phyloP scores from a whole-genome alignment of 2,888 invertebrate genomes.

The Apodemia duryi region DNA sequence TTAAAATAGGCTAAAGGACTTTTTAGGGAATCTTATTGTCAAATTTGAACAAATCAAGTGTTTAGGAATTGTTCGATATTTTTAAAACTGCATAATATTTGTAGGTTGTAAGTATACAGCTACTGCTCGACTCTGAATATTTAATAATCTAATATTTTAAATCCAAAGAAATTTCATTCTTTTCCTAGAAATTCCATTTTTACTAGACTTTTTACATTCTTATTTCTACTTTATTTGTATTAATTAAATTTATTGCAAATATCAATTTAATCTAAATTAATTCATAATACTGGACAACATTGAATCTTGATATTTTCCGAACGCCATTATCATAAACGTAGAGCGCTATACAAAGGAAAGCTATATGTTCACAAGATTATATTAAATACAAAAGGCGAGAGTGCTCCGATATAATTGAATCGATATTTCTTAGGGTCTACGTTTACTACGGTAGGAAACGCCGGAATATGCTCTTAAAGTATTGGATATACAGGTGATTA shows the following conservation, averaged over 20 bases:
- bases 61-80: neutral
- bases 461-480: conserved; percentile 11
- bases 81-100: neutral
- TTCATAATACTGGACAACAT: neutral
- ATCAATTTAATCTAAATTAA: neutral
- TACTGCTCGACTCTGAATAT: neutral
- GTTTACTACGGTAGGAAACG: conserved; percentile 14
- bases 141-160: neutral
- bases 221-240: neutral
- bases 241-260: neutral
- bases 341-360: conserved; percentile 17
- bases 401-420: conserved; percentile 24
- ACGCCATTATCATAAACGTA: conserved; percentile 8
- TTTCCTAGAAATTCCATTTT: neutral
- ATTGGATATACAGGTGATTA: conserved; percentile 13
- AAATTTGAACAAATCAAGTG: neutral
- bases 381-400: conserved; percentile 24
- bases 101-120: neutral
- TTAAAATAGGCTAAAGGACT: neutral
- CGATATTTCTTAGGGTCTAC: conserved; percentile 24
- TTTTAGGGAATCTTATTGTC: neutral
- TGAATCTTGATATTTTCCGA: conserved; percentile 8
- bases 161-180: conserved; percentile 7
- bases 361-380: conserved; percentile 20
- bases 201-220: neutral